Conservation (phyloP, 2,113 vertebrate species). For the Macaca nemestrina region DNA sequence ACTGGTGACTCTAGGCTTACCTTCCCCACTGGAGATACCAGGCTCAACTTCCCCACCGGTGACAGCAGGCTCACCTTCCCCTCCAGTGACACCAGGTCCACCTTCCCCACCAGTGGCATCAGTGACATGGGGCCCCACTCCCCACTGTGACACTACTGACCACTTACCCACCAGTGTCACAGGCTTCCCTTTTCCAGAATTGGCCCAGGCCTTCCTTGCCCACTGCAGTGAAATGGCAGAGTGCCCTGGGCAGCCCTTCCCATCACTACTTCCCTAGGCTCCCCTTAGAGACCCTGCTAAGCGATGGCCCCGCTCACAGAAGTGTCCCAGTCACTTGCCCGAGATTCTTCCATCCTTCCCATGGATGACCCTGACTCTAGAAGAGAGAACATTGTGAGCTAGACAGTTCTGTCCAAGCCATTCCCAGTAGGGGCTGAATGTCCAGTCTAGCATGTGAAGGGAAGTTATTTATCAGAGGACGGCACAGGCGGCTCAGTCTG, state of each 20-base stretch:
- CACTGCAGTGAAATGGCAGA: background rate
- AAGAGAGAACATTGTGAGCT: background rate
- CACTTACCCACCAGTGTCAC: too few species aligned
- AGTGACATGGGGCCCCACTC: too few species aligned
- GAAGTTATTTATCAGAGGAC: background rate
- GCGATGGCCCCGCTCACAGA: background rate
- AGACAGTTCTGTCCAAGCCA: too few species aligned
- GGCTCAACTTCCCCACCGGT: background rate
- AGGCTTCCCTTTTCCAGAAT: too few species aligned
- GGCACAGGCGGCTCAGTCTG: accelerated
- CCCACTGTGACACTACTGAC: too few species aligned
- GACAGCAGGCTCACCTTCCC: background rate
- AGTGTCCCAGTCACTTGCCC: background rate
- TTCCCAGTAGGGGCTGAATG: accelerated
- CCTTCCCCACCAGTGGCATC: background rate
- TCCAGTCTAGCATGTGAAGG: background rate
- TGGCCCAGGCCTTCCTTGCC: too few species aligned
- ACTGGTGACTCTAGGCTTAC: background rate
- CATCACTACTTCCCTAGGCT: background rate
- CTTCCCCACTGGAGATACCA: too few species aligned
- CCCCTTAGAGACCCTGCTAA: background rate
- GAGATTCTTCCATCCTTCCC: background rate
- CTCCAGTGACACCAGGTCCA: too few species aligned
- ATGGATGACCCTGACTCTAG: background rate
- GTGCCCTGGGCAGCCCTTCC: background rate